Percentiles rank a stretch among this genome's conserved stretches.
Conservation (phyloP, 2,888 invertebrate species). For the Sarcophaga variegata region DNA sequence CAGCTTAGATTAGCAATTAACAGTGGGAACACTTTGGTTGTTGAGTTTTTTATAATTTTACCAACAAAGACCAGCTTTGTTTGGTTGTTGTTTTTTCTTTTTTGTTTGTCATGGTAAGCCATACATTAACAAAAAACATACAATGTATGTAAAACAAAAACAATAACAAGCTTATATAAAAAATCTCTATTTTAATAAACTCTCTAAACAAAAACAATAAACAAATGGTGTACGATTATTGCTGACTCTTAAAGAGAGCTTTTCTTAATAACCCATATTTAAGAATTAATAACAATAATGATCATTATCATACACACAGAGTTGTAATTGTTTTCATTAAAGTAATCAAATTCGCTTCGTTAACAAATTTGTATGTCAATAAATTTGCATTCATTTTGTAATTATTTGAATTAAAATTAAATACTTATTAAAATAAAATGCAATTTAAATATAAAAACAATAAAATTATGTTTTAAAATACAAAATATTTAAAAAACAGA, state of each 20-base stretch:
- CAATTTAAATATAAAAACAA: too few species aligned
- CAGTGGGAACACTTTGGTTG: slow-evolving; percentile 76
- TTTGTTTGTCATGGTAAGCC: too few species aligned
- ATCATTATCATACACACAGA: neutral
- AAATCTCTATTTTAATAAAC: neutral
- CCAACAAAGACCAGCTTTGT: slow-evolving; percentile 78
- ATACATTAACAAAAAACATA: too few species aligned
- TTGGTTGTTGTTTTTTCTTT: neutral
- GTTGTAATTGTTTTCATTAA: neutral
- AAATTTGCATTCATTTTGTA: too few species aligned
- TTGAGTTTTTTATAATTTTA: slow-evolving; percentile 78
- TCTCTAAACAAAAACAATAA: neutral
- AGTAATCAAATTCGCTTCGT: too few species aligned
- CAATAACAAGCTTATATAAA: slow-evolving; percentile 6
- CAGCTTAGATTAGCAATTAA: slow-evolving; percentile 72
- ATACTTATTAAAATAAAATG: too few species aligned
- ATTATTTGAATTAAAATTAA: too few species aligned
- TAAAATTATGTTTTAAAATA: too few species aligned
- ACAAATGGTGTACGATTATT: neutral
- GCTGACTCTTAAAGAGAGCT: neutral
- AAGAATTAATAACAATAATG: neutral
- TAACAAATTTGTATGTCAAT: too few species aligned
- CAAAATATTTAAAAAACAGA: too few species aligned
- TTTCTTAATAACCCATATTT: neutral
- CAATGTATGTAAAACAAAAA: neutral